Percentiles rank a stretch among this genome's conserved stretches.
Conservation (phyloP, 2,113 vertebrate species). For the rat (Rattus norvegicus) region GRCr8 NC_086035.1:10139001-10139500, state of each 20-base stretch:
- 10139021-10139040: neutral
- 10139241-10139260: neutral
- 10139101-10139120: neutral
- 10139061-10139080: neutral
- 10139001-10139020: neutral
- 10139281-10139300: neutral
- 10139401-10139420: neutral
- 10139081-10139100: neutral
- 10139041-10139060: neutral
- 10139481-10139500: neutral
- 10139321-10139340: neutral
- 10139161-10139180: neutral
- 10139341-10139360: neutral
- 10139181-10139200: neutral
- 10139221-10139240: neutral
- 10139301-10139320: neutral
- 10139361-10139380: neutral
- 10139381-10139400: neutral
- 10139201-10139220: neutral
- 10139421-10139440: neutral
- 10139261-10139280: neutral
- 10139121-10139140: neutral
- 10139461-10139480: neutral
- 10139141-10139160: neutral
- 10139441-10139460: neutral